Percentiles rank a stretch among this genome's conserved stretches.
phyloP scores from a whole-genome alignment of 2,888 invertebrate genomes.

The Chrysodeixis includens region DNA sequence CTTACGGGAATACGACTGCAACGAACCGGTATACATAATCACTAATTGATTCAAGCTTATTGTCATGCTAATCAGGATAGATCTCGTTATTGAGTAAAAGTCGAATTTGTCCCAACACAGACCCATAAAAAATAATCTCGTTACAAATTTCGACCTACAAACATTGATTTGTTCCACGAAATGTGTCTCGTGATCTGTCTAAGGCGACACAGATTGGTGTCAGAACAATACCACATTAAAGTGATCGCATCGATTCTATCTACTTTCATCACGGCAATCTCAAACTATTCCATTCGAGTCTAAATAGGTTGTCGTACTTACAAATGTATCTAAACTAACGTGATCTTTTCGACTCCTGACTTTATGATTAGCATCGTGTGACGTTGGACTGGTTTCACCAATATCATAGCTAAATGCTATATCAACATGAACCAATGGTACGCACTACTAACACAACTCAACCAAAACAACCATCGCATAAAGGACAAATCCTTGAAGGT shows the following conservation, averaged over 20 bases:
- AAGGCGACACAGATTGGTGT: conserved; percentile 36
- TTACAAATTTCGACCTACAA: conserved; percentile 45
- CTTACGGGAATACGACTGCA: no score
- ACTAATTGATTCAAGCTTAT: background rate
- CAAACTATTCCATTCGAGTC: background rate
- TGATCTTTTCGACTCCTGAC: conserved; percentile 15
- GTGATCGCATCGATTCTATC: conserved; percentile 27
- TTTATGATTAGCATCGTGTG: conserved; percentile 43
- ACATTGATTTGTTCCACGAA: conserved; percentile 45
- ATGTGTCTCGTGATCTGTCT: conserved; percentile 35
- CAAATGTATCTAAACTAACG: background rate
- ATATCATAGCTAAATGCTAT: background rate
- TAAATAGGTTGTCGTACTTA: background rate
- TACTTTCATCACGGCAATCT: conserved; percentile 30
- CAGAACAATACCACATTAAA: conserved; percentile 50
- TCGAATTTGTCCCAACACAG: conserved; percentile 17
- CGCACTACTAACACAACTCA: background rate
- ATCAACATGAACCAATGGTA: background rate
- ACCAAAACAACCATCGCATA: background rate
- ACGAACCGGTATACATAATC: no score
- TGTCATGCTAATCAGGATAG: conserved; percentile 10
- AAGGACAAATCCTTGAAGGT: background rate
- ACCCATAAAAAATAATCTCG: conserved; percentile 38
- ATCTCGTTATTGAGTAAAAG: conserved; percentile 21
- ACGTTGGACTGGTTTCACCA: conserved; percentile 24